Base-by-base conservation (phyloP, 2,113 vertebrate species). In the Sturnus vulgaris region DNA sequence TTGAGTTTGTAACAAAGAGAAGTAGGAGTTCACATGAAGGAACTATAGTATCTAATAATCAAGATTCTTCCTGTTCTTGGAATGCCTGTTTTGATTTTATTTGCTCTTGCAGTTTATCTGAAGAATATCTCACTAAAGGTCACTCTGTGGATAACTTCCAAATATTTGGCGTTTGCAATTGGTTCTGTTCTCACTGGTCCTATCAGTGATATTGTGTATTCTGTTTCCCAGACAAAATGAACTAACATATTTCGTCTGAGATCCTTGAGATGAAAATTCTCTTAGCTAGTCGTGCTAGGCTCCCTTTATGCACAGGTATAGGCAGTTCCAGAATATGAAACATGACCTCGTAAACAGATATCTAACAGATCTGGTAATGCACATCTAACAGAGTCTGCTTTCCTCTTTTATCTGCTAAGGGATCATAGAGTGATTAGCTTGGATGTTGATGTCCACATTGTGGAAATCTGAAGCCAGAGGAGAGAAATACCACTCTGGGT, bases 141-240 rank as follows among this genome's bases (percentile, higher is more conserved):
- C 14, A 42, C 40, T 60, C 23, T 82, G 33, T 79, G 65, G 52
- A 71, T 82, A 63, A 33, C 69, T 88, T 88, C 56, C 69, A 94
- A 88, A 91, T 94, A 88, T 86, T 88, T 94, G 86, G 69, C 56
- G 68, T 90, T 86, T 86, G 40, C 60, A 86, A 39, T n/a, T 70
- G 21, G 47, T 88, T 96, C 86, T 18, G 1, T 88, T 92, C 52
- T 88, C 77, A 37, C 25, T 86, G 82, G 46, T 76, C 8, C 2
- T 77, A 77, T 70, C 79, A 63, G 30, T 8, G 25, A 66, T 88
- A 80, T 8, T 0, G 0, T 63, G 19, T 80, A 39, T 68, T 72
- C 37, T 79, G 15, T 70, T 88, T 94, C 60, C 71, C 69, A 86
- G 47, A 86, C 7, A 16, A 83, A 83, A 93, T 73, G 55, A 92